phyloP scores from a whole-genome alignment of 1,140 invertebrate species.

The Lucilia sericata region DNA sequence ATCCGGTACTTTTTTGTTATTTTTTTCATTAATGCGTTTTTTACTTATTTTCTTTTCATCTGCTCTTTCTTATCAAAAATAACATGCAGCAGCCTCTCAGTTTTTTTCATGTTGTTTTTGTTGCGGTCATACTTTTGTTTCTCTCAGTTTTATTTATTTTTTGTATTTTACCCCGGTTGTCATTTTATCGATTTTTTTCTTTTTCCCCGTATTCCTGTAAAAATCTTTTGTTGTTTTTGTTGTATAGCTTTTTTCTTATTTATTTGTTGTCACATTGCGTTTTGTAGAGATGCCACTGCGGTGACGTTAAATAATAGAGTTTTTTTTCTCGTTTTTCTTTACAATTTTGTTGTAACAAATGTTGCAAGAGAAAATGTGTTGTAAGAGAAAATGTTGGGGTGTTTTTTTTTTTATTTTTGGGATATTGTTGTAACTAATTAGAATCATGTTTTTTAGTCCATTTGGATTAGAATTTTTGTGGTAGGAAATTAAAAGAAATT shows the following conservation, averaged over 20 bases:
- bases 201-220: not conserved
- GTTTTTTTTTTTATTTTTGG: not conserved
- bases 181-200: constrained; percentile 14
- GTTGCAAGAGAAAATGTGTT: not conserved
- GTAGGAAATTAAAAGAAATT: too few species aligned
- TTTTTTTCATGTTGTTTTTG: not conserved
- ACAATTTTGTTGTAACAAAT: too few species aligned
- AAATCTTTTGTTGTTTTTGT: not conserved
- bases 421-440: not conserved
- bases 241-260: not conserved
- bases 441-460: not conserved
- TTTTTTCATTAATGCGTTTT: not conserved
- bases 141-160: not conserved
- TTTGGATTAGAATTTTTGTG: not conserved
- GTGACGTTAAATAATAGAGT: not conserved
- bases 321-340: not conserved
- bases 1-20: constrained; percentile 3
- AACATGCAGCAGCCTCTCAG: not conserved
- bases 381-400: not conserved
- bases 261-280: constrained; percentile 8
- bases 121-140: not conserved
- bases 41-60: not conserved
- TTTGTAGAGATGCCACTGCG: constrained; percentile 6
- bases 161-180: constrained; percentile 5
- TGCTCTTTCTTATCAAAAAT: not conserved